Evolutionary conservation across 64 coral and sea anemone genomes (phyloP).

Genomic region (Montipora capricornis): DNA sequence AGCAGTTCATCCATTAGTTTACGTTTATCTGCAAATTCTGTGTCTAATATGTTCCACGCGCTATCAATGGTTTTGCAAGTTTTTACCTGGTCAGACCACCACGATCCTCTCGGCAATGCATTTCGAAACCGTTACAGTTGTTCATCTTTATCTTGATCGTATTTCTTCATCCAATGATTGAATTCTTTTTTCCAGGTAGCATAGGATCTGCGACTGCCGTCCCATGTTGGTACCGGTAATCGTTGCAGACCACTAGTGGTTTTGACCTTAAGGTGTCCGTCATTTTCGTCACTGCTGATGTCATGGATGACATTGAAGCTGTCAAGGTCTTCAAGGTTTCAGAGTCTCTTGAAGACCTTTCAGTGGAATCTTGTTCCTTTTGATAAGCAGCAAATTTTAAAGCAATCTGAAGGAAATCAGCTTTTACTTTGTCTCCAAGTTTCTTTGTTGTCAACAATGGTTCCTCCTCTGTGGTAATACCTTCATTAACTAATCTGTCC

Average conservation of each 20-base stretch:
- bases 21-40: constrained; percentile 44
- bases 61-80: neutral
- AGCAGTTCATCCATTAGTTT: constrained; percentile 70
- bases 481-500: neutral
- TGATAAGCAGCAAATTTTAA: neutral
- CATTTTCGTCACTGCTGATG: neutral
- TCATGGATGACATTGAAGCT: neutral
- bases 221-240: neutral
- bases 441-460: neutral
- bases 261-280: neutral
- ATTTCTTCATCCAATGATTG: neutral
- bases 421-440: neutral
- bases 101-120: neutral
- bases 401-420: neutral
- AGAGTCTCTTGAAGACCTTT: neutral
- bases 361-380: neutral
- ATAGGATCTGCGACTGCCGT: neutral
- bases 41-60: constrained; percentile 65
- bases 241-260: neutral
- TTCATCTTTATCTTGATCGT: constrained; percentile 2
- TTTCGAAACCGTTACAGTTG: neutral
- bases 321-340: neutral
- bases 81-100: constrained; percentile 12
- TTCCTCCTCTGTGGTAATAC: neutral
- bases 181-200: neutral